Base-by-base conservation (phyloP, 2,797 vertebrate genomes). In the Muraenolepis orangiensis region DNA sequence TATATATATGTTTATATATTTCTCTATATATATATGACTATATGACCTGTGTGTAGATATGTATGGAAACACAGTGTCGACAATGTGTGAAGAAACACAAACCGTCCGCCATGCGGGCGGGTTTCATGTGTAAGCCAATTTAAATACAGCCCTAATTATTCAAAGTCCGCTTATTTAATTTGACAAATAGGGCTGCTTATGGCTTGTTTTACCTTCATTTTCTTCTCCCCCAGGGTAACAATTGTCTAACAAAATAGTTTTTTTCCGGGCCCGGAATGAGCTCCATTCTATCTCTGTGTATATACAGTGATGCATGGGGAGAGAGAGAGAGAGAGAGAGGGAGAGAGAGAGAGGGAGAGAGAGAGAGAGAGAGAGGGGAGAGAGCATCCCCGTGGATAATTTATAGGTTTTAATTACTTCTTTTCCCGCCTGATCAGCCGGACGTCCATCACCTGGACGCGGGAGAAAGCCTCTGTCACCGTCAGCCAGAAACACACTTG, bases 341-440 rank as follows among this genome's bases (percentile, higher is more conserved):
- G 32, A 34, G 32, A 34, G 32, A 34, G 32, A 34, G 32, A 34
- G 32, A 34, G 32, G 8, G 32, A 34, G 32, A 34, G 32, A 34
- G 32, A 79, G 87, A 84, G 91, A 92, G 92, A 92, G 92, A 72
- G 76, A 32, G 92, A 34, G 32, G 8, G 32, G 8, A 34, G 8
- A 23, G 42, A 23, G 57, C 90, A 88, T 89, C 89, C 92, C 91
- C 87, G 87, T 84, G 94, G 94, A 95, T 96, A 94, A 96, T 96
- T 95, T 95, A 95, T 96, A 94, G 95, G 92, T 94, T 95, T 96
- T 96, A 96, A 96, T 97, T 96, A 96, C 91, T 93, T 90, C 91
- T 93, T 91, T 95, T 95, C 95, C 95, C 94, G 91, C 93, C 92
- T 92, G 94, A 96, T 94, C 93, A 93, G 91, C 90, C 91, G 93